Evolutionary conservation across 2,888 invertebrate genomes (phyloP), one percentile per base, ranked within the genome.

Genomic region (Diachrysia chrysitis): DNA sequence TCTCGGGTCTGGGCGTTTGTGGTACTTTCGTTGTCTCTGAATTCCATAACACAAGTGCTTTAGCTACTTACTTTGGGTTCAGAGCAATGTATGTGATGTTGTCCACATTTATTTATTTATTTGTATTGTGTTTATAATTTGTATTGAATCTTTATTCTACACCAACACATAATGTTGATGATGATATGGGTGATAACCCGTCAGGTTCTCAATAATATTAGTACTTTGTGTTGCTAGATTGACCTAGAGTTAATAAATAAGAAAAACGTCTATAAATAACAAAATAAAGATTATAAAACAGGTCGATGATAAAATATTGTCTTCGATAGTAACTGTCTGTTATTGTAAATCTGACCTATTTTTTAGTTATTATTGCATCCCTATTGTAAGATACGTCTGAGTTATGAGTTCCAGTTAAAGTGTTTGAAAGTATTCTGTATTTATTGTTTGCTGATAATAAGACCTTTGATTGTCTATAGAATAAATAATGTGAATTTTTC

Each of bases 241-340:
- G 12, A 21, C 48, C 58, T 55, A 70, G 48, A 58, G 56, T 37
- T 16, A 51, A 53, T 53, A 58, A 19, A 46, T 21, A 68, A 48
- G 55, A 63, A 48, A 74, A 63, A 66, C 21, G 19, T 19, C 55
- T 71, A 59, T 66, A 68, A 67, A 66, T 66, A 71, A 58, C 21
- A 9, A 23, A 63, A 37, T 64, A 66, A 56, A 77, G 84, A 83
- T 85, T 82, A 78, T 71, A 83, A 81, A 85, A 76, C 78, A 66
- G 85, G 85, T 85, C 85, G 73, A 17, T 42, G 86, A 85, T 85
- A 85, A 85, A 69, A 68, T 67, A 59, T 9, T 16, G 57, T 63
- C 69, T 61, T 5, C 7, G 25, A 51, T 46, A 63, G 63, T 55
- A 19, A 67, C 48, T 42, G 37, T 71, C 67, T 74, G 78, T 74